Evolutionary conservation across 2,797 vertebrate genomes (phyloP), one percentile per base, ranked within the genome.

Genomic region (Scyliorhinus canicula): DNA sequence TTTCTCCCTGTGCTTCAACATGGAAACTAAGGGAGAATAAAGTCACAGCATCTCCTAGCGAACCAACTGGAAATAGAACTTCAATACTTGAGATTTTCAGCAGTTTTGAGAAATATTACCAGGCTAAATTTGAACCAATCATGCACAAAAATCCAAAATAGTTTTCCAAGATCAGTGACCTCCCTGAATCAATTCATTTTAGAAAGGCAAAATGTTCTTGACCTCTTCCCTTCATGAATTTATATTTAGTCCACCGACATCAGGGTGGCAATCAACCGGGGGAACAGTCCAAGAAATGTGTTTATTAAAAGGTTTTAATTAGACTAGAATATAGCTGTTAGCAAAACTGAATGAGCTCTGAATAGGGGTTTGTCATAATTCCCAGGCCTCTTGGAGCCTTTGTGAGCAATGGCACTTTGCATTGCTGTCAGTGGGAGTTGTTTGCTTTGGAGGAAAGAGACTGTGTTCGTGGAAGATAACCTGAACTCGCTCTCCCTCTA

Each of bases 371-470:
- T 55, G 84, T 86, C 28, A 35, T 93, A 44, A 93, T 67, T 93
- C 90, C 35, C 90, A 47, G 91, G 91, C 26, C 21, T 93, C 7
- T 69, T 50, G 65, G 63, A 93, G 40, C 40, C 63, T 65, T 65
- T 93, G 91, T 93, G 44, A 69, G 91, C 40, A 67, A 69, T 47
- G 21, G 40, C 60, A 69, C 63, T 93, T 47, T 93, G 9, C n/a
- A 47, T 93, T 47, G 96, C 97, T 98, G 98, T 98, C 98, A 98
- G 98, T 97, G 97, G 96, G 96, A 97, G 95, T 96, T 98, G 97
- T 98, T 98, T 98, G 97, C 96, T 97, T 96, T 97, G 95, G 95
- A 96, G 96, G 95, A 95, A 95, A 96, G 97, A 96, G 82, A 96
- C 97, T 96, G 96, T 97, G 98, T 96, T 96, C 97, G 95, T 95